Base-by-base conservation (phyloP, 2,797 vertebrate genomes). In the Notolabrus celidotus region DNA sequence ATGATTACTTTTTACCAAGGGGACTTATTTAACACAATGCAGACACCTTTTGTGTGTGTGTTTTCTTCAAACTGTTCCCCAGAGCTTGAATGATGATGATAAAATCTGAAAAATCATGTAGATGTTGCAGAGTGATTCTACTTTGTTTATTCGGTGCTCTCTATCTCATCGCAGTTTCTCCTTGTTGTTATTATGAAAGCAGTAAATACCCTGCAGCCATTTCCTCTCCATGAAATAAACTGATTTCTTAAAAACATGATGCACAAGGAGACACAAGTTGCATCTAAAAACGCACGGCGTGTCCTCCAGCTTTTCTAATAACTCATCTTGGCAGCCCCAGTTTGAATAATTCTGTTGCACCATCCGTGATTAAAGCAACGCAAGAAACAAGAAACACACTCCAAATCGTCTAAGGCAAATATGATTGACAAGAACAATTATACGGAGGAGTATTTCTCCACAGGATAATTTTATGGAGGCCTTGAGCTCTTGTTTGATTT, bases 401-500 rank as follows among this genome's bases (percentile, higher is more conserved):
- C 22, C 54, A 3, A 43, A 63, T 54, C 20, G 33, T 56, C 22
- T 19, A 8, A 42, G 45, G 50, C 52, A 45, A 47, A 79, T 70
- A 11, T 65, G 71, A 68, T 34, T 78, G 83, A 75, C 69, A 56
- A 61, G 41, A 61, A 36, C 64, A 73, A 49, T 74, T 63, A 60
- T 9, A 39, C 17, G 15, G 45, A 78, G 57, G 7, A 67, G 63
- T 34, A 54, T 39, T 67, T 73, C 66, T 77, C 64, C 23, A 15
- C 43, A 45, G 5, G 73, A 73, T 59, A 14, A 20, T n/a, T 66
- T 66, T 22, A 36, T 58, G 50, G 62, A 62, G 31, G 76, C 76
- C 59, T 70, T 42, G 39, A 77, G 72, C 55, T 16, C 58, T 64
- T 68, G 73, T 66, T 74, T 74, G 51, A 49, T 76, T 83, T 61